phyloP scores from a whole-genome alignment of 1,140 invertebrate genomes.

The Drosophila orosa region DNA sequence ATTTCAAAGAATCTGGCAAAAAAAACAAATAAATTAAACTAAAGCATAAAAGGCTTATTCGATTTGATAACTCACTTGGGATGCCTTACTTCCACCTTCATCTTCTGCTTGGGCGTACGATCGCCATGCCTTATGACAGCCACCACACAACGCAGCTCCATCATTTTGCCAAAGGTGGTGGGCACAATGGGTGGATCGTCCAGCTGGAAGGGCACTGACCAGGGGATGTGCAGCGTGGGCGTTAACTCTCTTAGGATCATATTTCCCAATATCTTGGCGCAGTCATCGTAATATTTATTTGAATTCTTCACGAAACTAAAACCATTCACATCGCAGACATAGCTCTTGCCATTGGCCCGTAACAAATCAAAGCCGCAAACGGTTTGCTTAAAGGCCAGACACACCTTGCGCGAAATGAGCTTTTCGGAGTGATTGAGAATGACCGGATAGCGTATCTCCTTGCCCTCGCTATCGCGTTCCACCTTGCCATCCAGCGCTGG shows the following conservation, averaged over 20 bases:
- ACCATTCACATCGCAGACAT: constrained; percentile 99
- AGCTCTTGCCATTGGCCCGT: constrained; percentile 98
- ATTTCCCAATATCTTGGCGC: constrained; percentile 98
- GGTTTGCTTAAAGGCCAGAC: constrained; percentile 99
- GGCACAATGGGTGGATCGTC: constrained; percentile 99
- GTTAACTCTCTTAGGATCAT: constrained; percentile 96
- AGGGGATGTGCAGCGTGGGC: constrained; percentile 97
- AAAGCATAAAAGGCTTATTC: too few species aligned
- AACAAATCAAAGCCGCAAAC: constrained; percentile 99
- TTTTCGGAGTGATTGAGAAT: constrained; percentile 99
- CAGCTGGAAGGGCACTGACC: constrained; percentile 97
- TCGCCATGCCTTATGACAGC: constrained; percentile 99
- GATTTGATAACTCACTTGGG: constrained; percentile 90
- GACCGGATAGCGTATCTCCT: constrained; percentile 99
- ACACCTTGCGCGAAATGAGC: constrained; percentile 99
- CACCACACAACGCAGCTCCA: constrained; percentile 99
- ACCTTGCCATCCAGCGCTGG: constrained; percentile 99
- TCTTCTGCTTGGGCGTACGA: constrained; percentile 99
- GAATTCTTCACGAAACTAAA: constrained; percentile 99
- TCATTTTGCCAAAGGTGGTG: constrained; percentile 99
- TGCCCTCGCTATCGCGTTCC: constrained; percentile 98
- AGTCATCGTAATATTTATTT: constrained; percentile 99
- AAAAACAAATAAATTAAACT: background rate
- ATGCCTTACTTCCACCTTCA: constrained; percentile 99
- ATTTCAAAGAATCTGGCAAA: constrained; percentile 96